Percentiles rank a stretch among this genome's conserved stretches.
Evolutionary conservation across 2,888 invertebrate species (phyloP).

Genomic region (Formica aserva): DNA sequence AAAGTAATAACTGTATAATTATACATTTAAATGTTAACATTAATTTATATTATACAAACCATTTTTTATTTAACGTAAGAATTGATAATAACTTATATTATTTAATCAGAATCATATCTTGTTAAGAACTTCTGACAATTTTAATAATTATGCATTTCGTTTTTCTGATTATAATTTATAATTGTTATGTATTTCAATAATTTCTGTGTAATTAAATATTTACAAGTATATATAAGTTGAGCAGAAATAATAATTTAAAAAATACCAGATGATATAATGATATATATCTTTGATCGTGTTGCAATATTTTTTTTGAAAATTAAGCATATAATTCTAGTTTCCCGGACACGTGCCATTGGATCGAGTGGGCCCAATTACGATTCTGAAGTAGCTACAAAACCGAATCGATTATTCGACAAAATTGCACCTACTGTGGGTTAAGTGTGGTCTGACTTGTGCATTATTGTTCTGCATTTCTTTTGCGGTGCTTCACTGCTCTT

Average conservation of each 20-base stretch:
- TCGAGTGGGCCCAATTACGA: conserved; percentile 32
- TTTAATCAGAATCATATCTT: background rate
- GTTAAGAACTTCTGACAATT: background rate
- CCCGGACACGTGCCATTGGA: conserved; percentile 56
- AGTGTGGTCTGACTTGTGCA: conserved; percentile 20
- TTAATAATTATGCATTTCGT: background rate
- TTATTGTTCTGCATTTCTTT: conserved; percentile 53
- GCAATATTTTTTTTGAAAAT: conserved; percentile 11
- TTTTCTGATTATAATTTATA: background rate
- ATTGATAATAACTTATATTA: background rate
- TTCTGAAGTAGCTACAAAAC: conserved; percentile 49
- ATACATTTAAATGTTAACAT: background rate
- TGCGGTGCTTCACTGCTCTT: conserved; percentile 45
- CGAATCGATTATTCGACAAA: conserved; percentile 47
- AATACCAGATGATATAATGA: background rate
- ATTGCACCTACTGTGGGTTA: conserved; percentile 47
- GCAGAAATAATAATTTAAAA: background rate
- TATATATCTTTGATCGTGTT: background rate
- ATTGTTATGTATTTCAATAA: background rate
- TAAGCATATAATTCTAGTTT: conserved; percentile 60
- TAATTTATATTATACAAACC: background rate
- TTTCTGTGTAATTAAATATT: background rate
- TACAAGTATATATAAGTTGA: background rate
- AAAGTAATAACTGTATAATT: background rate
- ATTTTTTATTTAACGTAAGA: background rate